A percentile compares a stretch with the other conserved stretches of the same genome.
phyloP scores from a whole-genome alignment of 2,113 vertebrate genomes.

The mouse (Mus musculus) region GRCm39 chr4:130883001-130883500 shows the following conservation, averaged over 20 bases:
- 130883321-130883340: too few relatives aligned
- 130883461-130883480: background rate
- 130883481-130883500: background rate
- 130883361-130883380: accelerated
- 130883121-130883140: background rate
- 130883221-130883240: too few relatives aligned
- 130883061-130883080: background rate
- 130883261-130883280: accelerated
- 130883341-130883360: background rate
- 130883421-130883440: background rate
- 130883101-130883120: background rate
- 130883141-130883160: background rate
- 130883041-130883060: background rate
- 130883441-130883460: background rate
- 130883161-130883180: background rate
- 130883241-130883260: background rate
- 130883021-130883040: background rate
- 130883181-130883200: background rate
- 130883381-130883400: accelerated
- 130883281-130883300: accelerated
- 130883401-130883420: accelerated
- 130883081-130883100: background rate
- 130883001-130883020: accelerated
- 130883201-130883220: background rate
- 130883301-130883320: background rate